A percentile compares a stretch with the other conserved stretches of the same genome.
These are phyloP conservation scores for Sebastes diploproa DNA, from an alignment of 2,797 vertebrate genomes.

Conservation along the genomic window DNA sequence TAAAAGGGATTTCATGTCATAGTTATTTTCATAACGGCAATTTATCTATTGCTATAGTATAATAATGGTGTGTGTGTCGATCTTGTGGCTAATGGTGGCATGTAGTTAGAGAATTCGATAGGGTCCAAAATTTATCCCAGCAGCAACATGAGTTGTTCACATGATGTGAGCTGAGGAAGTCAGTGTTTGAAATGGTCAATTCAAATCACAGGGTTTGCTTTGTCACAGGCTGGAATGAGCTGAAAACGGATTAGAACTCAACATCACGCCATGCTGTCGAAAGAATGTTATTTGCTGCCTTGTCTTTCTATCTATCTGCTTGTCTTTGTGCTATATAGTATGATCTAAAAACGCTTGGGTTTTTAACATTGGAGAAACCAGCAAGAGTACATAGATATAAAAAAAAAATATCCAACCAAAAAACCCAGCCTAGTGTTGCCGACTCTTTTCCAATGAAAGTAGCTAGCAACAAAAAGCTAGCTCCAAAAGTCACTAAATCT, in stretches of 20 bases:
- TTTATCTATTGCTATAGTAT: not conserved
- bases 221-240: constrained; percentile 11
- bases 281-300: not conserved
- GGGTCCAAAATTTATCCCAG: not conserved
- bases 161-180: not conserved
- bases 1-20: not conserved
- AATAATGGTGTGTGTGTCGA: not conserved
- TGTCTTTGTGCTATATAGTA: not conserved
- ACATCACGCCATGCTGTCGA: not conserved
- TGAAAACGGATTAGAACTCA: constrained; percentile 7
- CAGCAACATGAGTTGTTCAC: not conserved
- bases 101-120: not conserved
- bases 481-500: not conserved
- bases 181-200: not conserved
- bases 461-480: not conserved
- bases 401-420: not conserved
- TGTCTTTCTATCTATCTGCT: not conserved
- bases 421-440: not conserved
- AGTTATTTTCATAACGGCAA: not conserved
- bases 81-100: not conserved
- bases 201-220: constrained; percentile 5
- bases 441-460: not conserved
- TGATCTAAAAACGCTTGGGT: not conserved
- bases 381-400: not conserved
- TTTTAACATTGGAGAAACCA: not conserved